Evolutionary conservation across 92 coral and sea anemone species (phyloP).

Genomic region (Desmophyllum pertusum): DNA sequence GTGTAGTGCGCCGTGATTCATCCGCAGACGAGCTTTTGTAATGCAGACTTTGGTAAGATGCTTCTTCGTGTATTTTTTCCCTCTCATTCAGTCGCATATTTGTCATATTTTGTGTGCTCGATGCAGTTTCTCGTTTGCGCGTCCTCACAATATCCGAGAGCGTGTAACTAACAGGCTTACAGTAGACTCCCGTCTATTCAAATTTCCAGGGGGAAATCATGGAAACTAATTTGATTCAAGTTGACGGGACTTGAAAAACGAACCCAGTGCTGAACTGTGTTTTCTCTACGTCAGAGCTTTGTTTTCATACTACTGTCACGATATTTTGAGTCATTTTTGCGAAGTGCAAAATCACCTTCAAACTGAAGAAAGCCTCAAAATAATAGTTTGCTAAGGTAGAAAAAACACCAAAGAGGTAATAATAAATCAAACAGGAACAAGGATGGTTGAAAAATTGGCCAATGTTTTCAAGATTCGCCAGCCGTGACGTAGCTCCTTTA

Average conservation of each 20-base stretch:
- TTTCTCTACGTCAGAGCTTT: no score
- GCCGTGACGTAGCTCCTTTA: no score
- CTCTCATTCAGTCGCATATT: background rate
- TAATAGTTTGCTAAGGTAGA: no score
- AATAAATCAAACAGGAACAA: no score
- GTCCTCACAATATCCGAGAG: background rate
- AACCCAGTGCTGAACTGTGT: no score
- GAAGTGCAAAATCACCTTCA: no score
- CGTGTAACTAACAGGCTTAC: background rate
- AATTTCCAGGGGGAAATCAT: background rate
- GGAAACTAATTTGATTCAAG: background rate
- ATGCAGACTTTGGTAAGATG: constrained; percentile 81
- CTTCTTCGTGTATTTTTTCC: background rate
- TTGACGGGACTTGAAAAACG: background rate
- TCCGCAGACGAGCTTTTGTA: constrained; percentile 88
- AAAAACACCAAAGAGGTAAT: no score
- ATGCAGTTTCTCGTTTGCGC: background rate
- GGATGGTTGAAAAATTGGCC: no score
- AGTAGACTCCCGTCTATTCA: background rate
- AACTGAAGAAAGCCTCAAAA: no score
- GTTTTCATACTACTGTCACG: no score
- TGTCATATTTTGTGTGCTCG: background rate
- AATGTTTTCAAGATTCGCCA: no score
- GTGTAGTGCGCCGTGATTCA: constrained; percentile 79
- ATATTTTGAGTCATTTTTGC: no score